Base-by-base conservation (phyloP, 2,888 invertebrate species). In the Xestoiulus laeticollis region DNA sequence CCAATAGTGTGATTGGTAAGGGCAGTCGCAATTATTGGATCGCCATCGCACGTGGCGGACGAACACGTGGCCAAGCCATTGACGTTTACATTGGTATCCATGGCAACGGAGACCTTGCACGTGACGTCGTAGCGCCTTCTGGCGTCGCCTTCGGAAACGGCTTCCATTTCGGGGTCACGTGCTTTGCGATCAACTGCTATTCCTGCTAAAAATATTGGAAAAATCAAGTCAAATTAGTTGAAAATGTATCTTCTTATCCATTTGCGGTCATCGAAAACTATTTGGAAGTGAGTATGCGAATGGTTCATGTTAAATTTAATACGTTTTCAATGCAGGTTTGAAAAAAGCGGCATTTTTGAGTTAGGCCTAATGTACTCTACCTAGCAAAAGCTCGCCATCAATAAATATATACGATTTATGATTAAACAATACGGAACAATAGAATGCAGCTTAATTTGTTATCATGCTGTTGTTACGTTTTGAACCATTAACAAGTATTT, bases 291-390 rank as follows among this genome's bases (percentile, higher is more conserved):
- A 59, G 59, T n/a, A 59, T 59, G 8, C 4, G 4, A n/a, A n/a
- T 26, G 2, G 19, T 0, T 10, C 8, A 19, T 26, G 68, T 26
- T 22, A 68, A 26, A 6, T 10, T 1, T 1, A 8, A 26, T 5
- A 6, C 26, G 68, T 68, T 22, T 26, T 22, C 68, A 4, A 8
- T 26, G 16, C 26, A 19, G 68, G 0, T 68, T 68, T 26, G 26
- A 68, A 68, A 68, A 68, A 8, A 68, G 68, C 68, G 68, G 68
- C 68, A 68, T 26, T 68, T 68, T n/a, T 53, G 6, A 68, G 26
- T 68, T 68, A 68, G 68, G 68, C 68, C 68, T 68, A 68, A 68
- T n/a, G n/a, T n/a, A n/a, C n/a, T n/a, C n/a, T n/a, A n/a, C n/a
- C n/a, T n/a, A n/a, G n/a, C n/a, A n/a, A n/a, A n/a, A n/a, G n/a